Percentiles rank a stretch among this genome's conserved stretches.
Conservation (phyloP, 2,888 invertebrate genomes). For the Drosophila testacea region DNA sequence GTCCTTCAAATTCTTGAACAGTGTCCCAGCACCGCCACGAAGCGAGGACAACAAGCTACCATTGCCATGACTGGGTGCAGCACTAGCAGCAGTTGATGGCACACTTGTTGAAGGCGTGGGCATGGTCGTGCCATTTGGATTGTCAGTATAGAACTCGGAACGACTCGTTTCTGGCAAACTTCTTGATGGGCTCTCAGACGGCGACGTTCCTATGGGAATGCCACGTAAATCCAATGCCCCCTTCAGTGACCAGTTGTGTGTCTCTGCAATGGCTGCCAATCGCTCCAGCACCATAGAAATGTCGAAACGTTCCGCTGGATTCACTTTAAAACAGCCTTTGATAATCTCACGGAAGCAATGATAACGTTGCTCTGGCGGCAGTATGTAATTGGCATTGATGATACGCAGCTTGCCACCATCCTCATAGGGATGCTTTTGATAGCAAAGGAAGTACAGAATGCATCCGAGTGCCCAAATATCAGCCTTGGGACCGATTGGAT, state of each 20-base stretch:
- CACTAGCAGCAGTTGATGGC: slow-evolving; percentile 29
- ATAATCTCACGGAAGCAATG: slow-evolving; percentile 95
- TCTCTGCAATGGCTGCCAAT: slow-evolving; percentile 95
- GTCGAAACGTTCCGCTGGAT: slow-evolving; percentile 92
- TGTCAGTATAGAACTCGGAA: slow-evolving; percentile 77
- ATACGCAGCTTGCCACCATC: slow-evolving; percentile 98
- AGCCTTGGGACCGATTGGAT: slow-evolving; percentile 94
- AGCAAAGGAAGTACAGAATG: slow-evolving; percentile 95
- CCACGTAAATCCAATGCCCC: slow-evolving; percentile 88
- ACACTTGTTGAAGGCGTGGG: slow-evolving; percentile 39
- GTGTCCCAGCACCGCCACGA: slow-evolving; percentile 96
- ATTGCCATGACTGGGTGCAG: slow-evolving; percentile 80
- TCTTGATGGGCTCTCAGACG: slow-evolving; percentile 66
- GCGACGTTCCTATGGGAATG: slow-evolving; percentile 82
- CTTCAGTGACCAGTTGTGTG: slow-evolving; percentile 92
- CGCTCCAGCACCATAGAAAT: slow-evolving; percentile 93
- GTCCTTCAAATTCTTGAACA: slow-evolving; percentile 97
- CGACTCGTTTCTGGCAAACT: slow-evolving; percentile 51
- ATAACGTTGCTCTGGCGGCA: slow-evolving; percentile 93
- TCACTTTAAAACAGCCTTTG: slow-evolving; percentile 92
- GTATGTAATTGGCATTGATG: slow-evolving; percentile 96
- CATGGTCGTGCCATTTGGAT: slow-evolving; percentile 32
- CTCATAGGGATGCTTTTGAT: slow-evolving; percentile 98
- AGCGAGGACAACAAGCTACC: slow-evolving; percentile 93
- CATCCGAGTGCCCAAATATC: slow-evolving; percentile 99